Conservation (phyloP, 1,140 invertebrate genomes). For the Aethina tumida region DNA sequence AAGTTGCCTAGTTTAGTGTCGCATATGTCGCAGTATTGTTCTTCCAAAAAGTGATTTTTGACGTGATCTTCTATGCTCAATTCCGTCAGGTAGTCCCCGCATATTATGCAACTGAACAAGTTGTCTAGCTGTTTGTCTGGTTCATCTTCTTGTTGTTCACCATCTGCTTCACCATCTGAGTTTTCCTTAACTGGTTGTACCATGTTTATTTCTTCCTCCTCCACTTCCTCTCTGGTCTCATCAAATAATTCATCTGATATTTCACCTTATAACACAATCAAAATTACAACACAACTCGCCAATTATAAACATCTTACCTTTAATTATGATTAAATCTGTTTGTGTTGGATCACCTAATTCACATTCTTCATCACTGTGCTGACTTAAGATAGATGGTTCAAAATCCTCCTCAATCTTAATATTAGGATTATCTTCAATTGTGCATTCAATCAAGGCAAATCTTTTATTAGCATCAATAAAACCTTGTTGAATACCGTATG, state of each 20-base stretch:
- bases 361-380: neutral
- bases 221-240: neutral
- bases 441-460: conserved; percentile 8
- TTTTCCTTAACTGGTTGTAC: neutral
- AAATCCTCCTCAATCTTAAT: no score
- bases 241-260: conserved; percentile 1
- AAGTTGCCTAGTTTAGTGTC: no score
- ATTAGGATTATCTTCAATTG: no score
- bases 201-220: neutral
- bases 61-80: neutral
- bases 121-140: conserved; percentile 1
- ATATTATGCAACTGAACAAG: neutral
- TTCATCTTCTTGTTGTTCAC: neutral
- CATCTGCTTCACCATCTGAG: neutral
- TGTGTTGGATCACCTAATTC: neutral
- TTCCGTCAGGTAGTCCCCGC: neutral
- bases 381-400: no score
- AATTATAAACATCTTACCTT: no score
- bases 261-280: no score
- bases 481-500: conserved; percentile 14
- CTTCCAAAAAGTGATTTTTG: neutral
- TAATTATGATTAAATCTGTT: neutral
- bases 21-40: no score
- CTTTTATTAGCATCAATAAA: conserved; percentile 16
- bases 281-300: no score